phyloP scores from a whole-genome alignment of 1,140 invertebrate species.

The Wasmannia auropunctata region DNA sequence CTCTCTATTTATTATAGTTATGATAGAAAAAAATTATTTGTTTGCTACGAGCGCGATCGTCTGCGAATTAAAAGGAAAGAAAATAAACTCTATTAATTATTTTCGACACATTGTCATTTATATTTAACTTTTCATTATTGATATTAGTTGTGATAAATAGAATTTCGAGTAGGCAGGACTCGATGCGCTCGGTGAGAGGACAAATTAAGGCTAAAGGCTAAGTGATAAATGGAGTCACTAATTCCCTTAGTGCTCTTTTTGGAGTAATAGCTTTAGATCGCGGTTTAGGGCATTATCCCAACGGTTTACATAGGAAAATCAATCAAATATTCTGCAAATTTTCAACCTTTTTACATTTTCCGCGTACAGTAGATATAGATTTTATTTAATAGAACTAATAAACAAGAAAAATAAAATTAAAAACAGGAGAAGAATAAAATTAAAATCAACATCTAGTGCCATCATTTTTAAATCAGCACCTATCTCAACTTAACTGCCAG shows the following conservation, averaged over 20 bases:
- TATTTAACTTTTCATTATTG: conserved; percentile 32
- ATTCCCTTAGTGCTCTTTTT: conserved; percentile 52
- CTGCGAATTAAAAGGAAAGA: background rate
- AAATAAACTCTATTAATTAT: background rate
- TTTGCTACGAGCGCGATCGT: background rate
- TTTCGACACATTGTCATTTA: background rate
- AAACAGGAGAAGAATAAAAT: background rate
- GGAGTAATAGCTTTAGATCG: conserved; percentile 44
- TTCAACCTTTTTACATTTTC: background rate
- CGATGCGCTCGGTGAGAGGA: conserved; percentile 18
- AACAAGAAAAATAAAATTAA: background rate
- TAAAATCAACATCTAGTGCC: background rate
- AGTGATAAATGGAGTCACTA: conserved; percentile 53
- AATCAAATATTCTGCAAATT: conserved; percentile 21
- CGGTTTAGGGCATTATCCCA: conserved; percentile 17
- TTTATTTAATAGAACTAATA: background rate
- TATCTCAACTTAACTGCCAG: background rate
- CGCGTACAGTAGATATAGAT: background rate
- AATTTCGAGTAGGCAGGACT: background rate
- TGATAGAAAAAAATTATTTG: background rate
- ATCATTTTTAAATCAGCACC: background rate
- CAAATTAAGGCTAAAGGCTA: conserved; percentile 52
- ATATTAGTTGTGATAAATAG: conserved; percentile 14
- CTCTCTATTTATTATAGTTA: too few species aligned
- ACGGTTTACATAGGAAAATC: conserved; percentile 17